phyloP scores from a whole-genome alignment of 2,113 vertebrate genomes.

The Blennius ocellaris region DNA sequence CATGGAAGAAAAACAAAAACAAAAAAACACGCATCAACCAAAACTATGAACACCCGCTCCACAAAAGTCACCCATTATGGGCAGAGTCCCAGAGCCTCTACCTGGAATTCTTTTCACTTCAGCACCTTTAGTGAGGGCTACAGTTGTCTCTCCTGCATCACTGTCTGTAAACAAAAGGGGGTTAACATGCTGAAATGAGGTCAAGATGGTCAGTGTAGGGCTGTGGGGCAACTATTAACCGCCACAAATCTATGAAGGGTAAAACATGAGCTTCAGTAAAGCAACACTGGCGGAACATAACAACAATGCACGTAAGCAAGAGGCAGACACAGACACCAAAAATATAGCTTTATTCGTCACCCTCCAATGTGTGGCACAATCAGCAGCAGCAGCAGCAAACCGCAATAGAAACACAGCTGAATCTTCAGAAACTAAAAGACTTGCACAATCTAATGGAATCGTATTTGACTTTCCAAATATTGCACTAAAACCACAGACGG shows the following conservation, averaged over 20 bases:
- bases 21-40: constrained; percentile 5
- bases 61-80: constrained; percentile 28
- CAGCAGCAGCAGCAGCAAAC: background rate
- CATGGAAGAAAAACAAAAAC: constrained; percentile 13
- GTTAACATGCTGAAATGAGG: constrained; percentile 68
- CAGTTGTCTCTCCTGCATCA: constrained; percentile 59
- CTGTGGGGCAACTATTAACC: constrained; percentile 35
- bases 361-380: background rate
- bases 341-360: background rate
- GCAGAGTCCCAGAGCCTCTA: constrained; percentile 57
- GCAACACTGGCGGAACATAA: constrained; percentile 38
- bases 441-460: background rate
- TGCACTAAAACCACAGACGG: too few species aligned
- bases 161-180: constrained; percentile 80
- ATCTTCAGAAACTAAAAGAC: background rate
- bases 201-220: constrained; percentile 25
- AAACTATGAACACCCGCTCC: constrained; percentile 15
- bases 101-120: constrained; percentile 73
- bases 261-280: constrained; percentile 5
- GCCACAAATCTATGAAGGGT: background rate
- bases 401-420: background rate
- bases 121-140: constrained; percentile 64
- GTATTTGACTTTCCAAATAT: too few species aligned
- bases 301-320: constrained; percentile 37
- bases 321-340: constrained; percentile 24